phyloP scores from a whole-genome alignment of 1,140 invertebrate species.

The Drosophila parabipectinata region DNA sequence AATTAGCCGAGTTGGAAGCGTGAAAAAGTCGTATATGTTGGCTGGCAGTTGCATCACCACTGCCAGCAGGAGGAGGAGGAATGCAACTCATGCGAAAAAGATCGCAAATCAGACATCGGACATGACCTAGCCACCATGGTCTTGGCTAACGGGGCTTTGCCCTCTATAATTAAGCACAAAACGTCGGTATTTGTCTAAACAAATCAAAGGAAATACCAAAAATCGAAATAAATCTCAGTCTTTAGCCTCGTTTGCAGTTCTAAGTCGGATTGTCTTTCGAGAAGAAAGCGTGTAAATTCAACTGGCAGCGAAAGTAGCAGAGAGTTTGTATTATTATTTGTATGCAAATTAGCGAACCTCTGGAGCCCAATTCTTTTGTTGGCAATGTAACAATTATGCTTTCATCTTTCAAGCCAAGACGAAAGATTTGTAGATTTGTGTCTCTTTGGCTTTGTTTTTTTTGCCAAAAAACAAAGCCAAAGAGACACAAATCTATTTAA shows the following conservation, averaged over 20 bases:
- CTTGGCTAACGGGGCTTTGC: constrained; percentile 32
- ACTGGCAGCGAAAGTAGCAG: constrained; percentile 64
- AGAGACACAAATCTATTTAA: constrained; percentile 53
- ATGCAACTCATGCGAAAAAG: constrained; percentile 62
- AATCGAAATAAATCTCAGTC: constrained; percentile 43
- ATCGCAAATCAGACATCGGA: constrained; percentile 26
- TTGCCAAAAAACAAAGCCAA: constrained; percentile 37
- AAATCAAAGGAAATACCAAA: constrained; percentile 51
- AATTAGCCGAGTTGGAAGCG: constrained; percentile 71
- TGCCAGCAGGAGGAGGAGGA: neutral
- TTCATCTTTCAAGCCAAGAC: constrained; percentile 25
- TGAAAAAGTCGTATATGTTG: constrained; percentile 66
- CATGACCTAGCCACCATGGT: constrained; percentile 32
- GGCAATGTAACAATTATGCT: constrained; percentile 63
- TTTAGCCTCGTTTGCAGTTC: constrained; percentile 59
- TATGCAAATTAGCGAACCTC: constrained; percentile 69
- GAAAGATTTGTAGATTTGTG: too few species aligned
- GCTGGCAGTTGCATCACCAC: constrained; percentile 58
- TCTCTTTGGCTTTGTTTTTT: too few species aligned
- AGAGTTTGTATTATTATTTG: constrained; percentile 63
- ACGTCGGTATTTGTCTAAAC: constrained; percentile 27
- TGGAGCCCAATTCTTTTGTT: constrained; percentile 52
- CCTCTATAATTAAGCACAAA: constrained; percentile 53
- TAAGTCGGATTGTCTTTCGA: constrained; percentile 36
- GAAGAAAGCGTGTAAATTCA: constrained; percentile 78